Percentiles rank a stretch among this genome's conserved stretches.
Conservation (phyloP, 2,888 invertebrate species). For the Drosophila colorata region DNA sequence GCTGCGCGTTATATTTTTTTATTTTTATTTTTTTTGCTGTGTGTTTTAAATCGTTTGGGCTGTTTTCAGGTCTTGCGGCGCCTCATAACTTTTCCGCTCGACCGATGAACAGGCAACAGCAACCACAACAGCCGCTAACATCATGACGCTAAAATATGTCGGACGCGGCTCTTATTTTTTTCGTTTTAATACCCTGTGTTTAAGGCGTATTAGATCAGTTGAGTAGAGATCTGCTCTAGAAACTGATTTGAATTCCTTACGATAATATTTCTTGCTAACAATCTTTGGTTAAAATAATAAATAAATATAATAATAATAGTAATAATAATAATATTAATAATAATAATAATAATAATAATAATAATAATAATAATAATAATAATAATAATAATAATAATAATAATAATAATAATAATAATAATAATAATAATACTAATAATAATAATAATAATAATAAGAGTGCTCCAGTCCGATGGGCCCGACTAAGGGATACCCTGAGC, state of each 20-base stretch:
- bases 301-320: too few relatives aligned
- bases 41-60: conserved; percentile 40
- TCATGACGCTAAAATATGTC: conserved; percentile 33
- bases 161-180: conserved; percentile 9
- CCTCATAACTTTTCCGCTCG: conserved; percentile 61
- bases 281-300: too few relatives aligned
- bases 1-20: conserved; percentile 9
- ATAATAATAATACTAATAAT: too few relatives aligned
- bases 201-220: neutral
- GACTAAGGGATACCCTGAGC: too few relatives aligned
- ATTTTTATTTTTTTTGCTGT: neutral
- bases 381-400: too few relatives aligned
- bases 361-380: too few relatives aligned
- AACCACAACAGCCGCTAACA: conserved; percentile 22
- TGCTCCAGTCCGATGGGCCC: too few relatives aligned
- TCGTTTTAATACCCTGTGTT: conserved; percentile 7
- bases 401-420: too few relatives aligned
- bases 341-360: too few relatives aligned
- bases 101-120: conserved; percentile 26
- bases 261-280: too few relatives aligned
- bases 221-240: neutral
- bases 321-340: too few relatives aligned
- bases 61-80: conserved; percentile 48
- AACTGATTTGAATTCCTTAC: neutral
- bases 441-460: too few relatives aligned